phyloP scores from a whole-genome alignment of 2,888 invertebrate species.

The Nomada hirtipes region DNA sequence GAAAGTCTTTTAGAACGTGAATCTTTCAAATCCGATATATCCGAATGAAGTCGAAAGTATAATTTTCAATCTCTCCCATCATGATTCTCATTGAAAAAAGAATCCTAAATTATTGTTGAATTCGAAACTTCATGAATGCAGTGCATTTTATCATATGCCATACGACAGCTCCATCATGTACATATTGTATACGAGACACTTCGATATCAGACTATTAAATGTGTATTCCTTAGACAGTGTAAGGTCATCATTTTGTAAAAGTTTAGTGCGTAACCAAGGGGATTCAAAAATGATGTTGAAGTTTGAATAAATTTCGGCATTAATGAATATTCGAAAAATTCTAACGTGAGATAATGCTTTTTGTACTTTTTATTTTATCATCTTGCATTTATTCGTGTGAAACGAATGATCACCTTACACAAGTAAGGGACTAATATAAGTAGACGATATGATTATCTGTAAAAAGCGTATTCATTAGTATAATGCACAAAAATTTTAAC shows the following conservation, averaged over 20 bases:
- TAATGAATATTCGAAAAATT: not conserved
- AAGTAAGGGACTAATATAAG: slow-evolving; percentile 7
- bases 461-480: slow-evolving; percentile 23
- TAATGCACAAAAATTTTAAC: slow-evolving; percentile 18
- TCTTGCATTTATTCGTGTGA: not conserved
- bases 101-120: not conserved
- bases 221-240: not conserved
- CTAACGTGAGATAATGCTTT: not conserved
- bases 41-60: not conserved
- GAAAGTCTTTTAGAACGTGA: not conserved
- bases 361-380: not conserved
- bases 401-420: slow-evolving; percentile 24
- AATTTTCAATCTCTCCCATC: too few relatives aligned
- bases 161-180: slow-evolving; percentile 29
- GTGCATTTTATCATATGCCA: slow-evolving; percentile 36
- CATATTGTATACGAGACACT: slow-evolving; percentile 38
- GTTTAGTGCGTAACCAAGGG: not conserved
- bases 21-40: not conserved
- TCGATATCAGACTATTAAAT: slow-evolving; percentile 15
- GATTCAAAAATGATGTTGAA: not conserved
- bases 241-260: slow-evolving; percentile 28
- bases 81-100: not conserved
- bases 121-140: slow-evolving; percentile 16
- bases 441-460: slow-evolving; percentile 29
- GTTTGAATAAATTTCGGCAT: not conserved